A percentile compares a stretch with the other conserved stretches of the same genome.
These are phyloP conservation scores for Platycheirus rosarum DNA, from an alignment of 2,888 invertebrate species.

Conservation along the genomic window DNA sequence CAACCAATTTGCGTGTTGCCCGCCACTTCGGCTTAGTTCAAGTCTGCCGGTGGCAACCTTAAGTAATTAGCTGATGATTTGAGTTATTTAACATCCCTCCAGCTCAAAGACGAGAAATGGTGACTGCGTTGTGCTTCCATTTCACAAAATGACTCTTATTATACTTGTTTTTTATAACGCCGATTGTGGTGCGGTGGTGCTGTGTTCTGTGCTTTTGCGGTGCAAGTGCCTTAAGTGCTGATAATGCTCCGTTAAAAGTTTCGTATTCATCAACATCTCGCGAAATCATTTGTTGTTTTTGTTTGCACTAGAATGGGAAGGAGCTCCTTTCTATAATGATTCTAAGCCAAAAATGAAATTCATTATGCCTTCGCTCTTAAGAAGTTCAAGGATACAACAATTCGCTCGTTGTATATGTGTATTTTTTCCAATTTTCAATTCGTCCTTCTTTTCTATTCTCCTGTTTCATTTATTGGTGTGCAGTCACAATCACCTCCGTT, in stretches of 20 bases:
- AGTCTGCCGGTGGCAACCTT: constrained; percentile 21
- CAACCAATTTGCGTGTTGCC: constrained; percentile 62
- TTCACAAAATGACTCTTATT: constrained; percentile 15
- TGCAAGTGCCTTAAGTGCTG: constrained; percentile 36
- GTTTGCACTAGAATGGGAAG: background rate
- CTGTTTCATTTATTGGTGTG: constrained; percentile 54
- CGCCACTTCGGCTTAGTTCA: constrained; percentile 45
- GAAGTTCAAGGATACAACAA: constrained; percentile 8
- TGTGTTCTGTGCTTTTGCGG: background rate
- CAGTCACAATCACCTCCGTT: constrained; percentile 14
- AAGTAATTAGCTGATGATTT: constrained; percentile 66
- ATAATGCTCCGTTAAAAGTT: constrained; percentile 30
- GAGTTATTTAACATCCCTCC: constrained; percentile 19
- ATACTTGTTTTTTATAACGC: constrained; percentile 13
- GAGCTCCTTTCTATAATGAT: background rate
- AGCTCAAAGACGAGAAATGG: constrained; percentile 5
- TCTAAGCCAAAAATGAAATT: constrained; percentile 19
- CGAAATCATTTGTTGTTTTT: constrained; percentile 54
- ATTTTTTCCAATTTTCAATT: constrained; percentile 58
- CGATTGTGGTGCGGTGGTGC: background rate
- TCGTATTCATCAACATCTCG: constrained; percentile 52
- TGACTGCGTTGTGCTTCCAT: constrained; percentile 4
- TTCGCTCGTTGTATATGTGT: no score
- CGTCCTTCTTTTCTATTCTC: constrained; percentile 47
- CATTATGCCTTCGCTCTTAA: constrained; percentile 27